Evolutionary conservation across 2,888 invertebrate species (phyloP).

Genomic region (Pherbina coryleti): DNA sequence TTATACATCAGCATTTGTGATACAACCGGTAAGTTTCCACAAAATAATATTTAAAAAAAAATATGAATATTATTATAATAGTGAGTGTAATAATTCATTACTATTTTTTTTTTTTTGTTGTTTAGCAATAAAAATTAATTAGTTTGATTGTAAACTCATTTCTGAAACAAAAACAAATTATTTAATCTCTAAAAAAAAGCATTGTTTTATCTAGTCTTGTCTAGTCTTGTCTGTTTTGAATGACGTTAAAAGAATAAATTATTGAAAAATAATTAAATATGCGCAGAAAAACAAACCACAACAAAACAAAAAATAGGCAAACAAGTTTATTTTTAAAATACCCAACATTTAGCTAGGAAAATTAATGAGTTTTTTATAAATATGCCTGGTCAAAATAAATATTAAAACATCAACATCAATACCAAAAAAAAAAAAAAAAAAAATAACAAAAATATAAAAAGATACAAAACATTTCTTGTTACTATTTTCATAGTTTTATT

Average conservation of each 20-base stretch:
- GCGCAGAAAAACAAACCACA: neutral
- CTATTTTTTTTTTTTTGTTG: too few relatives aligned
- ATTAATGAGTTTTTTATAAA: neutral
- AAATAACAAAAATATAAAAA: neutral
- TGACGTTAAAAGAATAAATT: neutral
- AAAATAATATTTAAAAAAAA: neutral
- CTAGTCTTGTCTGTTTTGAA: too few relatives aligned
- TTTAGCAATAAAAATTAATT: neutral
- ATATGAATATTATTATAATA: too few relatives aligned
- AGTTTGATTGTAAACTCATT: neutral
- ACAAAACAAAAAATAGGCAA: neutral
- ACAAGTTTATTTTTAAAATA: neutral
- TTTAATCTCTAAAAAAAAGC: too few relatives aligned
- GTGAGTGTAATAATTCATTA: neutral
- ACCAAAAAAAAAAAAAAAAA: too few relatives aligned
- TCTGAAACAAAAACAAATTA: neutral
- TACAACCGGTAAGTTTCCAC: slow-evolving; percentile 79
- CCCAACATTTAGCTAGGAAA: too few relatives aligned
- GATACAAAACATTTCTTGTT: neutral
- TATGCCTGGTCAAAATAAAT: neutral
- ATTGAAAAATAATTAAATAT: neutral
- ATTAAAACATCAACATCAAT: neutral
- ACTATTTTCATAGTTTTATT: slow-evolving; percentile 17
- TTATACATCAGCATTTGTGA: slow-evolving; percentile 80
- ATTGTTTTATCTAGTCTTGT: too few relatives aligned